Evolutionary conservation across 2,113 vertebrate species (phyloP), one percentile per base, ranked within the genome.

Genomic region (Rhabdomys dilectus): DNA sequence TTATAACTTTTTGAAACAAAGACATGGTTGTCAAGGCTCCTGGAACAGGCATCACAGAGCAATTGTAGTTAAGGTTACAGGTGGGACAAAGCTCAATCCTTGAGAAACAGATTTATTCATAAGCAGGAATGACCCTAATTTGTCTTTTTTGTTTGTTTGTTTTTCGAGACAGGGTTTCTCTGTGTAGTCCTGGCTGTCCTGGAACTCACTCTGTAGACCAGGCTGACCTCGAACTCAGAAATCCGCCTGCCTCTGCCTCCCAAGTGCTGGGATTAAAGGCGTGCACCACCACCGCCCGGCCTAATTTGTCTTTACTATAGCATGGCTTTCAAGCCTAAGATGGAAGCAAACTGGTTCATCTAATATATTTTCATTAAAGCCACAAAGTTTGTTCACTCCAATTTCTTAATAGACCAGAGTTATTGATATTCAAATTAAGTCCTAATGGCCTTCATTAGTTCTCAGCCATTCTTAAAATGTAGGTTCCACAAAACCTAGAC

Each of bases 311-410:
- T 84, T 62, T 84, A 62, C 13, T 62, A 42, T 84, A 84, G 62
- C 13, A 84, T 84, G n/a, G 7, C n/a, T 62, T 62, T 84, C 81
- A 84, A 84, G 24, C 22, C 56, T 84, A 60, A 60, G 36, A 39
- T 84, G 80, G n/a, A 62, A 26, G 15, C 81, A 62, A n/a, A 13
- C 22, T 62, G 22, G 56, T 42, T 84, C n/a, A 42, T 24, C 21
- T 11, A 76, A 76, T 76, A 76, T 42, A 70, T 86, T 92, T 76
- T 76, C n/a, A 93, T 91, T 88, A 81, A 93, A 86, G 86, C 8
- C 58, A 86, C 39, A 64, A 66, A 89, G 34, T 91, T 72, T 92
- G 48, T 80, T 75, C 88, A 86, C 24, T 48, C 51, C 60, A 81
- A 60, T 76, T 92, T 95, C 81, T 82, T 92, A 77, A 93, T 58